Evolutionary conservation across 2,797 vertebrate species (phyloP), one percentile per base, ranked within the genome.

Genomic region (Hippocampus kuda): DNA sequence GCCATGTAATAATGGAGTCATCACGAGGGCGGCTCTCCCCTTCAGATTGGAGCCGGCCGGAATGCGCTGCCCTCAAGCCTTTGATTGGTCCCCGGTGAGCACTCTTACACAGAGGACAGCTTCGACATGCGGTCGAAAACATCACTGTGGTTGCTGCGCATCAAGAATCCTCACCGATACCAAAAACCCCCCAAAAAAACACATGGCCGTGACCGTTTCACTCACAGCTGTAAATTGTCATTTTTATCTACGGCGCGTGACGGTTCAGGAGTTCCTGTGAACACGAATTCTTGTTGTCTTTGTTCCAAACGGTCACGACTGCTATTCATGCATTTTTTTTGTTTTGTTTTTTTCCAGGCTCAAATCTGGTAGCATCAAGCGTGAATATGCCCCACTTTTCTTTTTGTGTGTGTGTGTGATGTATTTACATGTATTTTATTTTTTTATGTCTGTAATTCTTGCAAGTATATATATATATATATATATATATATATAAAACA

Each of bases 1-100:
- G 72, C 67, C 82, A 81, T 82, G 85, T 84, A 86, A 88, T 87
- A 86, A 89, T 86, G 74, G 81, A 88, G 82, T 83, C 88, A 89
- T 88, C 87, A 88, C 78, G 77, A 80, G 83, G 80, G 75, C 78
- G 82, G 72, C 78, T 86, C 80, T 74, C 66, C 82, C 78, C 78
- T 84, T 83, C 75, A 82, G 73, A 79, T 79, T 59, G 80, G 76
- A 76, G 79, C 77, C 69, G 74, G 73, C 75, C 77, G 77, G 72
- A n/a, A 51, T 84, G 77, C 78, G 71, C 77, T 66, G 80, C 70
- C 70, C 77, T 70, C 53, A 72, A 80, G 76, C 78, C 77, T 79
- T 70, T 82, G 83, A 88, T 88, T 86, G 83, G 81, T 79, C 78
- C 77, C 77, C 69, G 67, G 85, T 63, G 77, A 71, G 73, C 78